Evolutionary conservation across 2,888 invertebrate species (phyloP).

Genomic region (Melinaea marsaeus): DNA sequence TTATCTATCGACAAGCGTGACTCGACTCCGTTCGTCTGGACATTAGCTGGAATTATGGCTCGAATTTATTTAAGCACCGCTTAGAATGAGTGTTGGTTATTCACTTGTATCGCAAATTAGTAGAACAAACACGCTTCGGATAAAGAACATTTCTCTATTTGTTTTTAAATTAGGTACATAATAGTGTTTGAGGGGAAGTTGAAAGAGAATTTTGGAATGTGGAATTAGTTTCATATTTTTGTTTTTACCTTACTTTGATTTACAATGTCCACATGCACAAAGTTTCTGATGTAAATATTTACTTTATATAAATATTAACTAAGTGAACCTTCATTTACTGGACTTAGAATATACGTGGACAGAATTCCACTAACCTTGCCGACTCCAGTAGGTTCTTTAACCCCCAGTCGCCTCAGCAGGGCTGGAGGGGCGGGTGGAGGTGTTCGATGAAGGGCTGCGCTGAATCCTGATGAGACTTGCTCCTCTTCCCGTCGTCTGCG

Average conservation of each 20-base stretch:
- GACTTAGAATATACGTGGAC: constrained; percentile 2
- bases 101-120: constrained; percentile 20
- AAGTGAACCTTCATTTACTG: constrained; percentile 8
- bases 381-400: constrained; percentile 87
- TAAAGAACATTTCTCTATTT: not conserved
- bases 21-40: constrained; percentile 28
- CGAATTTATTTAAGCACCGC: constrained; percentile 27
- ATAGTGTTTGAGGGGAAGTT: too few species aligned
- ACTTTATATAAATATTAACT: too few species aligned
- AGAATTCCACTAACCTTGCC: constrained; percentile 83
- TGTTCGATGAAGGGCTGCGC: constrained; percentile 82
- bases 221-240: too few species aligned
- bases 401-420: constrained; percentile 84
- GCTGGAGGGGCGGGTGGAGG: constrained; percentile 90
- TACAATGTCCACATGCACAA: too few species aligned
- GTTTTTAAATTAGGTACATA: not conserved
- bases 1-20: constrained; percentile 32
- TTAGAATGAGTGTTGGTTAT: constrained; percentile 16
- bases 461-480: constrained; percentile 78
- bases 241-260: too few species aligned
- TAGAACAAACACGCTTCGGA: constrained; percentile 9
- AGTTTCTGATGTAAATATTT: too few species aligned
- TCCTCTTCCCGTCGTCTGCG: constrained; percentile 74
- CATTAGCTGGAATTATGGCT: constrained; percentile 29
- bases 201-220: too few species aligned